Evolutionary conservation across 2,113 vertebrate species (phyloP).

Genomic region (Oophaga pumilio): DNA sequence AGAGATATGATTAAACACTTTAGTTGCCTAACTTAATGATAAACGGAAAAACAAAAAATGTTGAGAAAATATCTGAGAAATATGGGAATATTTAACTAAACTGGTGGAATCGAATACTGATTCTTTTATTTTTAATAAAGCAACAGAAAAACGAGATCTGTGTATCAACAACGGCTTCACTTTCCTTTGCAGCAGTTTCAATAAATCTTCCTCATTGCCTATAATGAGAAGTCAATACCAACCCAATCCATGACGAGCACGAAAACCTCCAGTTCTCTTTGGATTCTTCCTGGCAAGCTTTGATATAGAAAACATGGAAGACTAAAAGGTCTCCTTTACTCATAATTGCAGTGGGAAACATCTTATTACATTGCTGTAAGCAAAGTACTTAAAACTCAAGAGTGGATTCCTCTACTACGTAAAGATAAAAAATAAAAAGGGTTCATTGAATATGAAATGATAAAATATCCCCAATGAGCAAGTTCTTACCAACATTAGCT

Average conservation of each 20-base stretch:
- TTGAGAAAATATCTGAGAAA: no score
- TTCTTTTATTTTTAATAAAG: no score
- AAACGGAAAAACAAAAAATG: no score
- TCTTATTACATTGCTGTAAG: not conserved
- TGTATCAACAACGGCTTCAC: not conserved
- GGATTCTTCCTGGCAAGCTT: not conserved
- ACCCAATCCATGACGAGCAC: not conserved
- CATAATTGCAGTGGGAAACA: not conserved
- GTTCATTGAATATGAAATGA: not conserved
- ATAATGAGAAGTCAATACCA: not conserved
- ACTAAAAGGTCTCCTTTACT: not conserved
- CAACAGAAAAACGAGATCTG: no score
- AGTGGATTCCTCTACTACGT: not conserved
- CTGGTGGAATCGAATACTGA: no score
- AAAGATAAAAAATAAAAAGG: slow-evolving; percentile 1
- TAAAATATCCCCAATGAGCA: slow-evolving; percentile 39
- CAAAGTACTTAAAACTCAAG: not conserved
- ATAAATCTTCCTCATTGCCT: not conserved
- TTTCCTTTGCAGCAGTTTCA: not conserved
- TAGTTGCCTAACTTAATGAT: no score
- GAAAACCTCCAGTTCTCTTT: not conserved
- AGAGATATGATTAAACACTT: no score
- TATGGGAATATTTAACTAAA: no score
- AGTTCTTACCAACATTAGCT: slow-evolving; percentile 29
- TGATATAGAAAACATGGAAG: not conserved